Percentiles rank a stretch among this genome's conserved stretches.
Conservation (phyloP, 2,113 vertebrate species). For the Pithys albifrons region DNA sequence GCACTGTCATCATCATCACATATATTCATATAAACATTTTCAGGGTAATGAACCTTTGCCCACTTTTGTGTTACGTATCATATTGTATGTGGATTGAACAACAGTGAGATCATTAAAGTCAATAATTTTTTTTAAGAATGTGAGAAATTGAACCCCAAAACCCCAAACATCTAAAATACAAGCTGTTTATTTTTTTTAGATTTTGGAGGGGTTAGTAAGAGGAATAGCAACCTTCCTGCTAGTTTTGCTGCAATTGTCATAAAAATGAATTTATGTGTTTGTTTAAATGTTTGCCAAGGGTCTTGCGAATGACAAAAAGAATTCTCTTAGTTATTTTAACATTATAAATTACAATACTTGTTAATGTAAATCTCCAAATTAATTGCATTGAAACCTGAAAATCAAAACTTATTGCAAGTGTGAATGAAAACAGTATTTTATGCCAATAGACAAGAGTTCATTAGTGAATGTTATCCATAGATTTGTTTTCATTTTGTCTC, state of each 20-base stretch:
- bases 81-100: neutral
- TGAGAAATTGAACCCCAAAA: neutral
- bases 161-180: neutral
- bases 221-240: neutral
- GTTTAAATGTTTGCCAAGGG: constrained; percentile 9
- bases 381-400: neutral
- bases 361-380: neutral
- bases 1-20: neutral
- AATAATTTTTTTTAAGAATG: neutral
- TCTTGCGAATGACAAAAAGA: neutral
- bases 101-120: neutral
- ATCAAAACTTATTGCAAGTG: neutral
- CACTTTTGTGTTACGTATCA: neutral
- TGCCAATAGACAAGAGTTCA: neutral
- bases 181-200: neutral
- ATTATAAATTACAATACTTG: neutral
- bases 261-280: constrained; percentile 6
- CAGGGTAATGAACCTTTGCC: neutral
- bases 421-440: neutral
- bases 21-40: neutral
- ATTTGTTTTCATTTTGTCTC: neutral
- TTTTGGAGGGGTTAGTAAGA: neutral
- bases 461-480: neutral
- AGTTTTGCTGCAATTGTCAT: neutral
- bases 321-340: neutral